These are phyloP conservation scores for Urophycis tenuis DNA, from an alignment of 2,797 vertebrate genomes.

Conservation along the genomic window DNA sequence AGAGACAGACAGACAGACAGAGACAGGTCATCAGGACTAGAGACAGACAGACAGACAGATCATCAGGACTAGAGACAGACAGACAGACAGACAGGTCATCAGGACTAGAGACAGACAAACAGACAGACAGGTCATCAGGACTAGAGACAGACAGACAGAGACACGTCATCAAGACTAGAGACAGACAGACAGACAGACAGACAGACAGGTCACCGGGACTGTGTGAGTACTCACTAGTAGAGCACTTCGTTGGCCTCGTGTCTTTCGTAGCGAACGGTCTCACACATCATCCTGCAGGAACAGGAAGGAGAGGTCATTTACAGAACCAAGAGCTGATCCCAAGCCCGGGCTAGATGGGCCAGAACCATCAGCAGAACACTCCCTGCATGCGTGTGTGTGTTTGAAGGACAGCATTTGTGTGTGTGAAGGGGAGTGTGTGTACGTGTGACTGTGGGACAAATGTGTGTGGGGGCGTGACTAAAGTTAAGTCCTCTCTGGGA, in stretches of 20 bases:
- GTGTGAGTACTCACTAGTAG: constrained; percentile 88
- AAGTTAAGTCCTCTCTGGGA: constrained; percentile 6
- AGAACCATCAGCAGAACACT: too few species aligned
- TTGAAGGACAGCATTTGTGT: neutral
- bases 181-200: constrained; percentile 38
- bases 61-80: too few species aligned
- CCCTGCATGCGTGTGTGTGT: neutral
- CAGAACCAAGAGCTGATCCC: too few species aligned
- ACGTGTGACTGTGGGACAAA: too few species aligned
- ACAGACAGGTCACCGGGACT: neutral
- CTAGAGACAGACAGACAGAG: constrained; percentile 10
- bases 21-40: neutral
- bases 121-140: constrained; percentile 18
- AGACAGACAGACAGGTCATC: too few species aligned
- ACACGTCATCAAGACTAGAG: constrained; percentile 19
- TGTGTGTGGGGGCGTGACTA: too few species aligned
- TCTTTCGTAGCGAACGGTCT: constrained; percentile 94
- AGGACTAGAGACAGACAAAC: too few species aligned
- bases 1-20: constrained; percentile 28
- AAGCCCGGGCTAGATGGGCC: too few species aligned
- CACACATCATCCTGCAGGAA: constrained; percentile 88
- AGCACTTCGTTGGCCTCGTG: constrained; percentile 98
- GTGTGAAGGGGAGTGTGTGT: neutral
- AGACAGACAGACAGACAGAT: neutral
- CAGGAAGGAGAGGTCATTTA: constrained; percentile 17